Conservation (phyloP, 2,888 invertebrate genomes). For the Drosophila borborema region DNA sequence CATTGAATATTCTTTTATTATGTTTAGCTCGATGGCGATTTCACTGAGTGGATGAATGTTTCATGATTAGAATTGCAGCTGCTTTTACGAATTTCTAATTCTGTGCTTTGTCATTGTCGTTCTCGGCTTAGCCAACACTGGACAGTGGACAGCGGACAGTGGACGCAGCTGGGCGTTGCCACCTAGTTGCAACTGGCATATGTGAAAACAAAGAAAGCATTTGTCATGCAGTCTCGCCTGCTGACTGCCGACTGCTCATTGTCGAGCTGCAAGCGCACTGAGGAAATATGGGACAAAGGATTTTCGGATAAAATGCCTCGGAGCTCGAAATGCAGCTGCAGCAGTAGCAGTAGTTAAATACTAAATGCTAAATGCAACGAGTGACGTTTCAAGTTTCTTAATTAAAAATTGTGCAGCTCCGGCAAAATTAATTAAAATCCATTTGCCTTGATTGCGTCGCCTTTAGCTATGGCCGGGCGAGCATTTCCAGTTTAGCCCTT, state of each 20-base stretch:
- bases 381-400: constrained; percentile 61
- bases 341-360: constrained; percentile 5
- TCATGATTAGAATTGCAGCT: not conserved
- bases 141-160: not conserved
- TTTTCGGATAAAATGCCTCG: constrained; percentile 3
- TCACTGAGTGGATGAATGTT: not conserved
- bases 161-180: constrained; percentile 6
- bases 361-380: constrained; percentile 29
- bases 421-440: constrained; percentile 77
- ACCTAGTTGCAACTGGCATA: constrained; percentile 4
- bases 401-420: constrained; percentile 70
- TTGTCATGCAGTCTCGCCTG: not conserved
- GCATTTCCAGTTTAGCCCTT: constrained; percentile 18
- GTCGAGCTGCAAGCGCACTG: not conserved
- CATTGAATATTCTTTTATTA: not conserved
- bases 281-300: constrained; percentile 11
- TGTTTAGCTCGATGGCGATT: not conserved
- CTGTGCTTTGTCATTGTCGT: constrained; percentile 1
- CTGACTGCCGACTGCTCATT: not conserved
- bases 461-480: constrained; percentile 20
- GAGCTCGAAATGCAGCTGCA: constrained; percentile 1
- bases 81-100: constrained; percentile 2
- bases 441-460: constrained; percentile 69
- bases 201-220: constrained; percentile 10
- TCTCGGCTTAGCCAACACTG: constrained; percentile 1